phyloP scores from a whole-genome alignment of 2,113 vertebrate species.

The Siphamia tubifer region DNA sequence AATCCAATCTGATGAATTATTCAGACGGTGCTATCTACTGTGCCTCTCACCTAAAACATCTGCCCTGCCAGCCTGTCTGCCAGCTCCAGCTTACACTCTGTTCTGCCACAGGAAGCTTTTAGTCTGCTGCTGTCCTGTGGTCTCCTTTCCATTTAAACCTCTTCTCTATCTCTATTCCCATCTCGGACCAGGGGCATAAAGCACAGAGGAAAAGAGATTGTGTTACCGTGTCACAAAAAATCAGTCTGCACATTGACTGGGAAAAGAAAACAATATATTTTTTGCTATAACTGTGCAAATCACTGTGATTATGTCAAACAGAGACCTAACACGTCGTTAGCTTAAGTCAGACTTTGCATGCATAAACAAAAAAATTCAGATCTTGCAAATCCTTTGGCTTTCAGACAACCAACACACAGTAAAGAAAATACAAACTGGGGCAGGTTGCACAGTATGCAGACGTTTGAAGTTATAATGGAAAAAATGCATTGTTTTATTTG shows the following conservation, averaged over 20 bases:
- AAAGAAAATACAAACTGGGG: neutral
- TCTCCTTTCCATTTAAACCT: constrained; percentile 57
- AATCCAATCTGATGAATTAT: constrained; percentile 74
- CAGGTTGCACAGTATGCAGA: constrained; percentile 1
- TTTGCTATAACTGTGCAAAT: constrained; percentile 10
- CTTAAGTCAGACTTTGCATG: neutral
- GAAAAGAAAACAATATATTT: neutral
- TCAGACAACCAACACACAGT: neutral
- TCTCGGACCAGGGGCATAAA: constrained; percentile 26
- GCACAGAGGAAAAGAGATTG: constrained; percentile 29
- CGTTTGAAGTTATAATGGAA: neutral
- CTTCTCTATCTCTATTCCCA: constrained; percentile 49
- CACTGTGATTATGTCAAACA: neutral
- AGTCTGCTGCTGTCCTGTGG: constrained; percentile 53
- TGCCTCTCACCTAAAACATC: constrained; percentile 70
- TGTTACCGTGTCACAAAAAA: constrained; percentile 38
- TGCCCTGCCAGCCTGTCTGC: constrained; percentile 63
- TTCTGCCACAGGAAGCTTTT: constrained; percentile 72
- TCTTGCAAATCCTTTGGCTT: constrained; percentile 6
- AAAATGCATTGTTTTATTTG: constrained; percentile 17
- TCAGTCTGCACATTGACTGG: constrained; percentile 5
- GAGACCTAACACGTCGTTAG: neutral
- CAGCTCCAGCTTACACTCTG: constrained; percentile 30
- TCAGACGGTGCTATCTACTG: constrained; percentile 64
- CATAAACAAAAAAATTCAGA: constrained; percentile 9